Evolutionary conservation across 2,797 vertebrate species (phyloP), one percentile per base, ranked within the genome.

Genomic region (Pogonophryne albipinna): DNA sequence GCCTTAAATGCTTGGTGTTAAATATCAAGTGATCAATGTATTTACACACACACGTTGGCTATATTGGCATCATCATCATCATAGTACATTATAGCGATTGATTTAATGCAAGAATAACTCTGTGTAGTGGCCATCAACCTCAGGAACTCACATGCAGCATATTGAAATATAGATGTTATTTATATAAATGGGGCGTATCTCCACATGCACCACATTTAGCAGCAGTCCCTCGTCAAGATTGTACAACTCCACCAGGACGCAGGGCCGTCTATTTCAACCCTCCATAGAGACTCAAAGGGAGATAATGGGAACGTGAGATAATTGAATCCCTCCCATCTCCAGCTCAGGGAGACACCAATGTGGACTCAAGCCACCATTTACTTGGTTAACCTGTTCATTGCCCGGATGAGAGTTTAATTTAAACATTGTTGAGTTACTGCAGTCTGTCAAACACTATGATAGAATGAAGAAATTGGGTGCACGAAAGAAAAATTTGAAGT

Each of bases 251-350:
- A 79, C 76, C 73, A 86, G 85, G 91, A 89, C 80, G 31, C 31
- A 27, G 44, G n/a, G 78, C 68, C 72, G 85, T 94, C 92, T 93
- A 95, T 94, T 95, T 94, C 91, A 85, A 87, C 80, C 63, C 80
- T 93, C 95, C 91, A 77, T 7, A 76, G 82, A 93, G 93, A 92
- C 86, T 71, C 52, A 34, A 75, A 84, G 76, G 86, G 71, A 86
- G 91, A 87, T 93, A 94, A 95, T 95, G 93, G 89, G 88, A 83
- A 90, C 82, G 63, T 77, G 74, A 92, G 86, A 92, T 94, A 95
- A 95, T 95, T 95, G 93, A 94, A 91, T 85, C 56, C 70, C 86
- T 87, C 58, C 38, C 4, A 78, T 85, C 84, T 82, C 20, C 80
- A 91, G 91, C 89, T 89, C 81, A 78, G 85, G 85, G 89, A 91